These are phyloP conservation scores for Crossaster papposus DNA, from an alignment of 53 echinoderm and acorn worm species.

Conservation along the genomic window DNA sequence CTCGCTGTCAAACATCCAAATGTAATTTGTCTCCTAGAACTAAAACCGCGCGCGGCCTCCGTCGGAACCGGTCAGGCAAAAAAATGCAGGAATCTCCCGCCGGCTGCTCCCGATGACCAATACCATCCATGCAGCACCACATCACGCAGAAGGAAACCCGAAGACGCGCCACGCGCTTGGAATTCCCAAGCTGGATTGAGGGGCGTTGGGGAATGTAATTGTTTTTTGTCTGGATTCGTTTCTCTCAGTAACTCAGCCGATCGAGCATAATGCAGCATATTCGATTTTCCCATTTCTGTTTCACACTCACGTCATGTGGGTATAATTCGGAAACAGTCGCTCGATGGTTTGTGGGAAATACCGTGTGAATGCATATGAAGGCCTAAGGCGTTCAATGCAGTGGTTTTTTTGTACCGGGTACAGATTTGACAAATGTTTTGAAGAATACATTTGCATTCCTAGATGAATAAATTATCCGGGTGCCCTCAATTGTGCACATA, in stretches of 20 bases:
- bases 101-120: neutral
- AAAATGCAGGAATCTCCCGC: constrained; percentile 13
- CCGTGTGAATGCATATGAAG: too few relatives aligned
- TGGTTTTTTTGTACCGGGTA: too few relatives aligned
- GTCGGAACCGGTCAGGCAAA: neutral
- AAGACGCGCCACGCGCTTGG: neutral
- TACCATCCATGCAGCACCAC: neutral
- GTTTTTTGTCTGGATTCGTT: neutral
- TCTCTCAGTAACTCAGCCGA: neutral
- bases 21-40: neutral
- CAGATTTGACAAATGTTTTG: too few relatives aligned
- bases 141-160: neutral
- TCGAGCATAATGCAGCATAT: neutral
- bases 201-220: neutral
- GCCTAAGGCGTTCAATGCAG: too few relatives aligned
- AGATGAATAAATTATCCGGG: too few relatives aligned
- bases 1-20: neutral
- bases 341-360: neutral
- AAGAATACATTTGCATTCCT: too few relatives aligned
- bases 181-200: neutral
- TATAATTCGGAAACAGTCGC: neutral
- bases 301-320: neutral
- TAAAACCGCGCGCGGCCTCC: neutral
- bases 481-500: too few relatives aligned
- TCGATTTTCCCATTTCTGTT: neutral